Conservation (phyloP, 2,888 invertebrate species). For the Lochmaea crataegi region DNA sequence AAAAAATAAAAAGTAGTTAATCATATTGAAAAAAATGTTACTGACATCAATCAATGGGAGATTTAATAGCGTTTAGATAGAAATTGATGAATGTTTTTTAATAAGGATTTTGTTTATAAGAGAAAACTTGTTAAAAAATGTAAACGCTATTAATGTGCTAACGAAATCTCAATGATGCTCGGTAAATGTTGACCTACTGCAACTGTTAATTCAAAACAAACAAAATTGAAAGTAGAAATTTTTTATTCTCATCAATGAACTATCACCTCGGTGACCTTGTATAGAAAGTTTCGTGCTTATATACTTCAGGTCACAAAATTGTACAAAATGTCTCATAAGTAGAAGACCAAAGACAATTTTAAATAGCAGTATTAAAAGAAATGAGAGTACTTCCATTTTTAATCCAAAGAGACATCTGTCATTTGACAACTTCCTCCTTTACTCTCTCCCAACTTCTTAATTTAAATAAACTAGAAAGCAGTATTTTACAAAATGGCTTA, state of each 20-base stretch:
- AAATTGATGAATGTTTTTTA: background rate
- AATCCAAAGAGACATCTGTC: too few relatives aligned
- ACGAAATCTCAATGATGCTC: background rate
- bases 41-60: background rate
- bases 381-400: too few relatives aligned
- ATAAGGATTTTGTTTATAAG: background rate
- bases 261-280: background rate
- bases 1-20: too few relatives aligned
- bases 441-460: too few relatives aligned
- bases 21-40: background rate
- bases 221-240: constrained; percentile 7
- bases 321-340: background rate
- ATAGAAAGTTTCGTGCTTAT: background rate
- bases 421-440: too few relatives aligned
- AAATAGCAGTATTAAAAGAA: too few relatives aligned
- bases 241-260: background rate
- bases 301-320: background rate
- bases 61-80: background rate
- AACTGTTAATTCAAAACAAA: background rate
- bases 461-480: too few relatives aligned
- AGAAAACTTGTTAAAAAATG: background rate
- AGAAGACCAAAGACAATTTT: too few relatives aligned
- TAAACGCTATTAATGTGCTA: background rate
- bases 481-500: too few relatives aligned
- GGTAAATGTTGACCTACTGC: background rate